Conservation (phyloP, 2,888 invertebrate species). For the Clitarchus hookeri region DNA sequence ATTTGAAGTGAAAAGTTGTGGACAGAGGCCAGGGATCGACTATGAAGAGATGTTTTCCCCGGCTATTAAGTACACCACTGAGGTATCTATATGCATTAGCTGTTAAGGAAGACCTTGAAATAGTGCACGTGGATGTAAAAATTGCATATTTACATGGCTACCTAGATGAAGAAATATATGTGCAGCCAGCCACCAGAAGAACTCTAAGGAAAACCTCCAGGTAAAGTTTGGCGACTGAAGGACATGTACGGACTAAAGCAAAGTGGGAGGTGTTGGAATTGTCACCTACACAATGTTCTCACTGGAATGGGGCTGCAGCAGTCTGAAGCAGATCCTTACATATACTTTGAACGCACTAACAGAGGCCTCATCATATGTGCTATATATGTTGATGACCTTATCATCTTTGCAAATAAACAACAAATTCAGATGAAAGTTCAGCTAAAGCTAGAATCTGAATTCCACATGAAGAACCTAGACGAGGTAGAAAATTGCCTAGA, state of each 20-base stretch:
- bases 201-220: background rate
- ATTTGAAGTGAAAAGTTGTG: background rate
- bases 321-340: conserved; percentile 11
- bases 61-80: background rate
- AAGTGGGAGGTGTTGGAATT: conserved; percentile 15
- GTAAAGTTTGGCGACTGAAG: background rate
- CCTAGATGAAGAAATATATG: conserved; percentile 16
- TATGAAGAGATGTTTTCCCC: background rate
- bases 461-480: background rate
- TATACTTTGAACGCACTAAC: background rate
- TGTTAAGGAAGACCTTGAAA: background rate
- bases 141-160: background rate
- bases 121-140: background rate
- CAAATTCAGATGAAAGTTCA: background rate
- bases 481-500: conserved; percentile 2
- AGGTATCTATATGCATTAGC: background rate
- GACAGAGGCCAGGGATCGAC: background rate
- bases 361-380: background rate
- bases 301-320: background rate
- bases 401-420: background rate
- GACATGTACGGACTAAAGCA: background rate
- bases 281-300: background rate
- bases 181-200: conserved; percentile 12
- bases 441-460: background rate
- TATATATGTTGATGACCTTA: background rate